Base-by-base conservation (phyloP, 2,888 invertebrate genomes). In the Trichopoda pennipes region DNA sequence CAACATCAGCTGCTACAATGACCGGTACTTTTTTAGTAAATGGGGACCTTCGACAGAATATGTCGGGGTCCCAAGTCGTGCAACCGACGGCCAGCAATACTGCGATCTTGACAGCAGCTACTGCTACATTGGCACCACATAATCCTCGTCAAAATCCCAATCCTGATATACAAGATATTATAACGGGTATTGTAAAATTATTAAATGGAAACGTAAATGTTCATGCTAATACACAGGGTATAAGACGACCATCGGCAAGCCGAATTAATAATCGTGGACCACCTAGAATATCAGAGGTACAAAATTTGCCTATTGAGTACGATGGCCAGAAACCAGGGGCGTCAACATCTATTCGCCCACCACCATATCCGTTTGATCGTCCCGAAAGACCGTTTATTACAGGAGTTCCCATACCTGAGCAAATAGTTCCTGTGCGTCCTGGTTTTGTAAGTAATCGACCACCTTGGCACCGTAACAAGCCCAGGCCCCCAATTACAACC, bases 211-310 rank as follows among this genome's bases (percentile, higher is more conserved):
- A 97, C 86, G 96, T 96, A 0, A 96, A 96, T 86, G 96, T 96
- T 0, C 95, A 94, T 88, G 95, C 95, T 0, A 96, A 95, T 85
- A 94, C 95, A 0, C 94, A 94, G 75, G 91, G 92, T 53, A 93
- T 93, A 0, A 92, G 95, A 76, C 92, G 95, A 16, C 96, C 96
- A 0, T 91, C 94, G 86, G 93, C 94, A 28, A 95, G 95, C 3
- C 92, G 97, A 81, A 97, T 98, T 17, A 98, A 98, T 87, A 97
- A 98, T 88, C 92, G 98, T 79, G 97, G 97, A 0, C 98, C 97
- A 0, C 97, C 97, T 0, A 93, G 96, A 84, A 95, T 97, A 85
- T 94, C 95, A 0, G 96, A 96, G 86, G 93, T 95, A 0, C 95
- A 95, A 53, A 94, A 94, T 0, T 86, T 95, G 35, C 94, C 94